Percentiles rank a stretch among this genome's conserved stretches.
phyloP scores from a whole-genome alignment of 1,140 invertebrate genomes.

The Homalodisca vitripennis region DNA sequence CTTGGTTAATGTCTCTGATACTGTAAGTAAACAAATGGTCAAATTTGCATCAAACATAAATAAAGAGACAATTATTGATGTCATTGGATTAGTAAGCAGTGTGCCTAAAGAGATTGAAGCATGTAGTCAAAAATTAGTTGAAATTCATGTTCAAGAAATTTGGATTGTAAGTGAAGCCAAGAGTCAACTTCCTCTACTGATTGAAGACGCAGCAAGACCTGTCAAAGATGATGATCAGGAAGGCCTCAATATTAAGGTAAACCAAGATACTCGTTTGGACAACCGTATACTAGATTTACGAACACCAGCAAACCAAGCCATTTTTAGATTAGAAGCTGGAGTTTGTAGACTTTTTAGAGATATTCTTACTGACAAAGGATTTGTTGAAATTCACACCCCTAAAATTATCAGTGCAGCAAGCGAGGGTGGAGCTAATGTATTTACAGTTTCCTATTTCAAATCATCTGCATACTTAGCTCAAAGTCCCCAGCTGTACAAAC shows the following conservation, averaged over 20 bases:
- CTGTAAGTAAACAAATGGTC: conserved; percentile 93
- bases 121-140: conserved; percentile 87
- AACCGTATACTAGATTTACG: conserved; percentile 93
- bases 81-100: conserved; percentile 74
- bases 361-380: conserved; percentile 74
- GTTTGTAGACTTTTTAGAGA: conserved; percentile 91
- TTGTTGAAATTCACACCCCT: conserved; percentile 97
- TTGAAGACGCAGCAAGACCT: conserved; percentile 90
- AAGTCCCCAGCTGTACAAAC: conserved; percentile 98
- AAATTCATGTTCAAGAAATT: conserved; percentile 76
- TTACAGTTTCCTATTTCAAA: conserved; percentile 98
- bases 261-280: conserved; percentile 92
- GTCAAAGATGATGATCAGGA: conserved; percentile 62
- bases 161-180: conserved; percentile 87
- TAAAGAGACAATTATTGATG: conserved; percentile 95
- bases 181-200: conserved; percentile 80
- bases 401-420: conserved; percentile 99
- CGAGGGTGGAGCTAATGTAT: conserved; percentile 99
- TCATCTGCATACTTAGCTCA: conserved; percentile 94
- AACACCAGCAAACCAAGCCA: conserved; percentile 96
- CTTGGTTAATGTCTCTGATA: conserved; percentile 77
- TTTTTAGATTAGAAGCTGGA: conserved; percentile 90
- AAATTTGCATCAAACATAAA: conserved; percentile 90
- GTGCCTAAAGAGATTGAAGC: conserved; percentile 79
- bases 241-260: conserved; percentile 78